Evolutionary conservation across 2,888 invertebrate genomes (phyloP).

Genomic region (Eilema caniola): DNA sequence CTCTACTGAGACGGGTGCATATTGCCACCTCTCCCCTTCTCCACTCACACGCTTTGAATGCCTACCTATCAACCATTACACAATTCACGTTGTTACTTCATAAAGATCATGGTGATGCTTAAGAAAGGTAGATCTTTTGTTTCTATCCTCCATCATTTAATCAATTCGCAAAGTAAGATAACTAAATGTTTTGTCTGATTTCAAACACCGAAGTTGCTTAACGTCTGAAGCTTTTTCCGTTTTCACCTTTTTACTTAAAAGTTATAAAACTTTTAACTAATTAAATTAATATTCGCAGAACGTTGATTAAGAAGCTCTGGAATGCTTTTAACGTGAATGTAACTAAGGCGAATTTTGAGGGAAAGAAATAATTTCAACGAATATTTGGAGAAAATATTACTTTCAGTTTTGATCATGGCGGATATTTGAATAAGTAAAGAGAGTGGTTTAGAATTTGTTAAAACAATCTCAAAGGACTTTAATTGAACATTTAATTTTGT

Average conservation of each 20-base stretch:
- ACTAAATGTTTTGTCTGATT: constrained; percentile 56
- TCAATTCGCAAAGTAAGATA: constrained; percentile 62
- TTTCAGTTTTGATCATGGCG: constrained; percentile 66
- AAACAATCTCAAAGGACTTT: constrained; percentile 61
- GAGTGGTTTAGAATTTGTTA: constrained; percentile 64
- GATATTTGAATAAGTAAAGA: constrained; percentile 71
- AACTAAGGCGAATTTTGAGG: constrained; percentile 62
- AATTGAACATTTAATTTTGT: constrained; percentile 58
- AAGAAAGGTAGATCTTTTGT: constrained; percentile 32
- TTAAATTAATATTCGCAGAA: constrained; percentile 80
- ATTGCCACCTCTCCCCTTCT: constrained; percentile 28
- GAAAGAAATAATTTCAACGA: constrained; percentile 66
- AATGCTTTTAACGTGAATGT: constrained; percentile 81
- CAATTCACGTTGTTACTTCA: constrained; percentile 54
- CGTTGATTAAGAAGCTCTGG: constrained; percentile 79
- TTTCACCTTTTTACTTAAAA: constrained; percentile 73
- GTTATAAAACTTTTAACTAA: constrained; percentile 79
- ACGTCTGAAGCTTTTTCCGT: constrained; percentile 62
- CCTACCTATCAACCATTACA: constrained; percentile 66
- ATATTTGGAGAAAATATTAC: constrained; percentile 71
- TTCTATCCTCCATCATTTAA: constrained; percentile 46
- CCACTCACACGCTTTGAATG: constrained; percentile 56
- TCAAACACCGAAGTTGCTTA: constrained; percentile 63
- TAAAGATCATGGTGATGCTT: constrained; percentile 46
- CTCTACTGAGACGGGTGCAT: constrained; percentile 44